Evolutionary conservation across 2,797 vertebrate genomes (phyloP), one percentile per base, ranked within the genome.

Genomic region (Gallirallus australis): DNA sequence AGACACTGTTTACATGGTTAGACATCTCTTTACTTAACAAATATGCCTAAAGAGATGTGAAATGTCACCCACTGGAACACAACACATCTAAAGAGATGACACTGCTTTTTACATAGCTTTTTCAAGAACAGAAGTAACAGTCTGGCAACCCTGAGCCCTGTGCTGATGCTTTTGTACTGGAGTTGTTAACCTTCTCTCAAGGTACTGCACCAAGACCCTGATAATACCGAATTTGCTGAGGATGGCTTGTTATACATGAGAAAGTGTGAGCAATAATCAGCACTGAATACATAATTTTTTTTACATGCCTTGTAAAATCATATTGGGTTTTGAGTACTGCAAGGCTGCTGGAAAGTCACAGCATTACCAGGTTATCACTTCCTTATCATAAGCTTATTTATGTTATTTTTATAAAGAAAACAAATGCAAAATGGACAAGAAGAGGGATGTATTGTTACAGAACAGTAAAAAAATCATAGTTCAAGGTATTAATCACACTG

Each of bases 401-500:
- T 82, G 75, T 72, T 94, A 23, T 68, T 93, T 88, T 66, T 33
- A 40, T 83, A 83, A 86, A 71, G 53, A 37, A 92, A 95, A 73
- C 50, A 91, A 96, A 92, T 4, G 15, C n/a, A 72, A 94, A 91
- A 86, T 54, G 21, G 53, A 28, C 52, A 28, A n/a, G 42, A 57
- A 80, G 90, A 52, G 3, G 5, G 11, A 73, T 17, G 12, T 12
- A 17, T 11, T 57, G 18, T 10, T 53, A 48, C 39, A 48, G 60
- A 97, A 90, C 19, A 87, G 69, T 93, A 94, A 97, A 97, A 45
- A 42, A 97, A 89, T 47, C 8, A 13, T 56, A 86, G 33, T 52
- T 73, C 13, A 69, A 76, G 48, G 52, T 92, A 96, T 94, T 97
- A 97, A 98, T 97, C 70, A 66, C 56, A 27, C 72, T 71, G 86